A percentile compares a stretch with the other conserved stretches of the same genome.
Evolutionary conservation across 2,113 vertebrate genomes (phyloP).

Genomic region (Hippopotamus amphibius): DNA sequence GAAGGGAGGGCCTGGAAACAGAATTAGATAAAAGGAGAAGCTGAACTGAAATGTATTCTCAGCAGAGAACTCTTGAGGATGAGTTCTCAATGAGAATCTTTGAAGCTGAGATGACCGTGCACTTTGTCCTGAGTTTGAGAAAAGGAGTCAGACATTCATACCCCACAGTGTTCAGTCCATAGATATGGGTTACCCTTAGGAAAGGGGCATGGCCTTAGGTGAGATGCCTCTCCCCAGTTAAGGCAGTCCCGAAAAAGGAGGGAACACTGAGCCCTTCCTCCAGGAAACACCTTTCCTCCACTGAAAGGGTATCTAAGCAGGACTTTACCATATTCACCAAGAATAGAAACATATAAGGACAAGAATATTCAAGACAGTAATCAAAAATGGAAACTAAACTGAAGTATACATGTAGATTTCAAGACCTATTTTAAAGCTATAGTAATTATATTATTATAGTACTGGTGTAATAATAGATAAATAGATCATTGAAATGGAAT

Average conservation of each 20-base stretch:
- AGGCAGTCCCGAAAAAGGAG: neutral
- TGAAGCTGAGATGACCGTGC: neutral
- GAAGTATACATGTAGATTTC: neutral
- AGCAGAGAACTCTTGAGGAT: neutral
- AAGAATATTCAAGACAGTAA: neutral
- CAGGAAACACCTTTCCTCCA: neutral
- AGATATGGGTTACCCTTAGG: neutral
- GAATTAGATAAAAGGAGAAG: slow-evolving; percentile 2
- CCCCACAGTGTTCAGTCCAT: neutral
- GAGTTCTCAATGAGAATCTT: neutral
- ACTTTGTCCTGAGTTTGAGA: neutral
- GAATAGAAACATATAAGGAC: neutral
- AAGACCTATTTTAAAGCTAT: neutral
- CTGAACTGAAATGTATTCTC: neutral
- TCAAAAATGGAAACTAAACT: neutral
- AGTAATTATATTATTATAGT: neutral
- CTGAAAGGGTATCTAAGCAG: neutral
- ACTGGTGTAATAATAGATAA: neutral
- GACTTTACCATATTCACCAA: neutral
- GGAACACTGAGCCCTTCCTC: neutral
- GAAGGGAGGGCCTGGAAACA: neutral
- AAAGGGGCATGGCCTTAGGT: neutral
- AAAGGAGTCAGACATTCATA: neutral
- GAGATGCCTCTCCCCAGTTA: neutral
- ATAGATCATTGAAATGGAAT: neutral